A percentile compares a stretch with the other conserved stretches of the same genome.
These are phyloP conservation scores for Rhinolophus ferrumequinum DNA, from an alignment of 2,113 vertebrate genomes.

Conservation along the genomic window DNA sequence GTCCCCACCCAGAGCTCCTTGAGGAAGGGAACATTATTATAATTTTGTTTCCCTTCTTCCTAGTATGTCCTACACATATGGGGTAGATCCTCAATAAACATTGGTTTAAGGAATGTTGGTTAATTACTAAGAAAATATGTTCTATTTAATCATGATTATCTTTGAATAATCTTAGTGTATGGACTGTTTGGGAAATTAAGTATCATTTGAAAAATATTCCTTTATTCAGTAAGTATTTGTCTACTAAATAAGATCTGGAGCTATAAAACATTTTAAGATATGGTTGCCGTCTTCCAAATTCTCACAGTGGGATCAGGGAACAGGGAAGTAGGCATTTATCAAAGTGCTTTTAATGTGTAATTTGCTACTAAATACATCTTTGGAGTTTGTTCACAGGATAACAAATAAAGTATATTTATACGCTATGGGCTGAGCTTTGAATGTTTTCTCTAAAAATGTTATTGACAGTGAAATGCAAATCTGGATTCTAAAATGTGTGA, in stretches of 20 bases:
- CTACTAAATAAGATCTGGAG: not conserved
- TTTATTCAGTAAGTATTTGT: not conserved
- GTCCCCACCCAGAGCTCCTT: no score
- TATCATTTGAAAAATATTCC: not conserved
- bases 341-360: not conserved
- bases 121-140: not conserved
- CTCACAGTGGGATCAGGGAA: not conserved
- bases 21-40: not conserved
- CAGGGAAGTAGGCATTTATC: not conserved
- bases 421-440: not conserved
- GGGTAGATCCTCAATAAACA: not conserved
- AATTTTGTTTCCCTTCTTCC: not conserved
- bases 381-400: not conserved
- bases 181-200: not conserved
- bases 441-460: constrained; percentile 23
- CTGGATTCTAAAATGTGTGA: not conserved
- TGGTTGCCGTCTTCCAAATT: not conserved
- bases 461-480: constrained; percentile 1
- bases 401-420: not conserved
- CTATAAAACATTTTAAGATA: constrained; percentile 12
- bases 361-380: not conserved
- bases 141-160: not conserved
- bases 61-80: not conserved
- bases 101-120: not conserved
- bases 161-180: not conserved